Evolutionary conservation across 2,113 vertebrate species (phyloP).

Genomic region (Chascanopsetta lugubris): DNA sequence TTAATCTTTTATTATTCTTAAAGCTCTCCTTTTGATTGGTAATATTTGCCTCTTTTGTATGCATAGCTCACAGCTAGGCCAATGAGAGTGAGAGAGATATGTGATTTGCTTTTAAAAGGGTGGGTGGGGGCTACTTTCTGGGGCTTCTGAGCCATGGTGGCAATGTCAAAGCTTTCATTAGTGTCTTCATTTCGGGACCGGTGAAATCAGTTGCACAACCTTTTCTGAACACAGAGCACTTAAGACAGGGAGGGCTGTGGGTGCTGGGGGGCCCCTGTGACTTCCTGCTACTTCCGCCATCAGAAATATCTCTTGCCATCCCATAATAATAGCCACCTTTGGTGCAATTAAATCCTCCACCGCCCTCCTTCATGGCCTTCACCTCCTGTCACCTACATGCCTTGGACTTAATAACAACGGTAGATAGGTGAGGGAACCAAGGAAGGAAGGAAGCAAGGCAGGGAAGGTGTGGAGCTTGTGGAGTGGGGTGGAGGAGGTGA

Average conservation of each 20-base stretch:
- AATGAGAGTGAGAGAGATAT: conserved; percentile 32
- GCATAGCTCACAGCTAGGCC: conserved; percentile 5
- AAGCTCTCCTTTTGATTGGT: not conserved
- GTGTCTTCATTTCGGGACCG: conserved; percentile 73
- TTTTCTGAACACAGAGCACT: conserved; percentile 72
- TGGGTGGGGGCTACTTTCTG: conserved; percentile 34
- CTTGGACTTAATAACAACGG: conserved; percentile 72
- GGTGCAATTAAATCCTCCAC: conserved; percentile 80
- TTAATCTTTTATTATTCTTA: not conserved
- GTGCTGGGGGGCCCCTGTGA: conserved; percentile 48
- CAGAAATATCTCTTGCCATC: conserved; percentile 78
- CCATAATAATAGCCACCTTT: conserved; percentile 81
- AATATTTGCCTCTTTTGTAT: conserved; percentile 17
- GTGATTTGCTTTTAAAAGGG: conserved; percentile 21
- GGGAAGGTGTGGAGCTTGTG: conserved; percentile 1
- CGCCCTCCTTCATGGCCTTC: conserved; percentile 60
- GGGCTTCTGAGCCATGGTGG: conserved; percentile 28
- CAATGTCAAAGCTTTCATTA: conserved; percentile 75
- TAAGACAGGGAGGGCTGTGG: conserved; percentile 58
- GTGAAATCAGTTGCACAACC: conserved; percentile 75
- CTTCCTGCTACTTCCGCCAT: conserved; percentile 64
- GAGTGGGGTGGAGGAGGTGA: conserved; percentile 18
- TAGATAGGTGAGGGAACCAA: conserved; percentile 1
- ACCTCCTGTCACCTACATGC: conserved; percentile 75
- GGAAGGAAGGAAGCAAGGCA: conserved; percentile 8